These are phyloP conservation scores for Polyodon spathula DNA, from an alignment of 2,113 vertebrate species.

Conservation along the genomic window DNA sequence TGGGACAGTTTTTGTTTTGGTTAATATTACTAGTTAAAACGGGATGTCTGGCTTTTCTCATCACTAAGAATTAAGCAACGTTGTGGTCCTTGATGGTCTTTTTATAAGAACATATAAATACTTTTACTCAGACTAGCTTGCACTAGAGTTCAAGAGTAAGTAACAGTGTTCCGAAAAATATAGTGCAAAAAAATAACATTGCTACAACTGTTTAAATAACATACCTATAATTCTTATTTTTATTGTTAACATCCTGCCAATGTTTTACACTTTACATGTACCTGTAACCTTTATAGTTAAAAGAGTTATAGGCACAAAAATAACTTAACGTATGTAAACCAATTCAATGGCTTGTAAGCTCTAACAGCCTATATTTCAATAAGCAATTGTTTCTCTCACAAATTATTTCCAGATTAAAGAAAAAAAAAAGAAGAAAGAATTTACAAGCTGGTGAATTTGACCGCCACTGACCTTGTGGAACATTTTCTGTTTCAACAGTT, in stretches of 20 bases:
- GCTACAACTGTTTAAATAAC: too few species aligned
- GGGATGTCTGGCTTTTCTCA: slow-evolving; percentile 9
- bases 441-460: background rate
- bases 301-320: too few species aligned
- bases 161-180: too few species aligned
- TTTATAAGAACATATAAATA: slow-evolving; percentile 12
- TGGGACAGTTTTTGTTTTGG: background rate
- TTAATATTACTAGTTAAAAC: background rate
- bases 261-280: too few species aligned
- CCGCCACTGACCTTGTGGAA: too few species aligned
- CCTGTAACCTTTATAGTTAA: too few species aligned
- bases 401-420: slow-evolving; percentile 16
- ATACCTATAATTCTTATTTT: too few species aligned
- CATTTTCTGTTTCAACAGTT: too few species aligned
- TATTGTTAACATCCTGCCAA: too few species aligned
- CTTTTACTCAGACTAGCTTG: slow-evolving; percentile 3
- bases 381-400: slow-evolving; percentile 9
- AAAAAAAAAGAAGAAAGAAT: slow-evolving; percentile 3
- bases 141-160: background rate
- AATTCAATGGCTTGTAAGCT: slow-evolving; percentile 8
- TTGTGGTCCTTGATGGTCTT: slow-evolving; percentile 8
- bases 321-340: too few species aligned
- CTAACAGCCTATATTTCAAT: slow-evolving; percentile 15
- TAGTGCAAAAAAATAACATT: too few species aligned
- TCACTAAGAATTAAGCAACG: slow-evolving; percentile 10